Evolutionary conservation across 2,888 invertebrate species (phyloP), one percentile per base, ranked within the genome.

Genomic region (Romanomermis culicivorax): DNA sequence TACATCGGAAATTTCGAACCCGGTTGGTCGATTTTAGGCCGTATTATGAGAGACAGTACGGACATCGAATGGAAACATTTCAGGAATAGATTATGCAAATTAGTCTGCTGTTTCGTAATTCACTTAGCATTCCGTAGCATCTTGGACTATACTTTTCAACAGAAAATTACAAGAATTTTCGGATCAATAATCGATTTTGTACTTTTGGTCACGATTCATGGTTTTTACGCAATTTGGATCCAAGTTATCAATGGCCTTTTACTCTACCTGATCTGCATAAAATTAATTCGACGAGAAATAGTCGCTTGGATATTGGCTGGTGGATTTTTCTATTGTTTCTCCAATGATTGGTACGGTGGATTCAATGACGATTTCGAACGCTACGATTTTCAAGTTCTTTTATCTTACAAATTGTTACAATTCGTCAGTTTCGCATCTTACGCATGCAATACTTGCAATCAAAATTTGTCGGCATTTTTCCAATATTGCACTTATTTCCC

Each of bases 361-460:
- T n/a, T 45, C 4, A 29, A 49, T 3, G 14, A 27, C 29, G 50
- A 11, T n/a, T n/a, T n/a, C 11, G 26, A 27, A 14, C 7, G 11
- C 7, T 55, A 53, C 42, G 14, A 26, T 2, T 51, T 30, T 7
- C 36, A n/a, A 7, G 56, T 55, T 2, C 36, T 51, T 14, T 23
- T 56, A n/a, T 54, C 50, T 24, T 56, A 56, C 42, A 53, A 56
- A 55, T 30, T 56, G 23, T 26, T 56, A 2, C 56, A 56, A n/a
- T 55, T 29, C 25, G 49, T 55, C 54, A 56, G 56, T 26, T 56
- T 55, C 30, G n/a, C n/a, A n/a, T n/a, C n/a, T n/a, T n/a, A n/a
- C n/a, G n/a, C n/a, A n/a, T n/a, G n/a, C n/a, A n/a, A n/a, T n/a
- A n/a, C n/a, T n/a, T 24, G 27, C 42, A 20, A 26, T 36, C 25